Evolutionary conservation across 30 jellyfish, hydroid and myxozoan species (phyloP).

Genomic region (Aurelia aurita complex sp. Pacific): DNA sequence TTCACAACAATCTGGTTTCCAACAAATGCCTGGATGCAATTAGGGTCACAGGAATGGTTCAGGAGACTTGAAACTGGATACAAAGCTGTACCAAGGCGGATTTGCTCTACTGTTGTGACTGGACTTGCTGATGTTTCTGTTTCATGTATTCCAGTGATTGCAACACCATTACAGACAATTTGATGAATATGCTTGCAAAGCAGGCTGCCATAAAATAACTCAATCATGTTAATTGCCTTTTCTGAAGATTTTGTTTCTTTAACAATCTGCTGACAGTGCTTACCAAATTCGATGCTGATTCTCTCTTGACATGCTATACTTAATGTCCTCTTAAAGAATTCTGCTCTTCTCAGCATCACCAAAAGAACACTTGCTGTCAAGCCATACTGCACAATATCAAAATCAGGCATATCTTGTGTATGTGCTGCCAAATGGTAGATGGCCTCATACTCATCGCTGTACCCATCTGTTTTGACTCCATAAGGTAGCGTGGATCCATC

Average conservation of each 20-base stretch:
- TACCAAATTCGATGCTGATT: background rate
- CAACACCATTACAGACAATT: background rate
- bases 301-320: background rate
- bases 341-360: slow-evolving; percentile 17
- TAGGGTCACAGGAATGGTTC: slow-evolving; percentile 96
- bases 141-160: slow-evolving; percentile 35
- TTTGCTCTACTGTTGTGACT: slow-evolving; percentile 39
- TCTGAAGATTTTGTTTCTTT: background rate
- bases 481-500: background rate
- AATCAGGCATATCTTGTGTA: slow-evolving; percentile 4
- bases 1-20: slow-evolving; percentile 60
- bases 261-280: background rate
- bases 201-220: background rate
- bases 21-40: slow-evolving; percentile 59
- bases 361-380: slow-evolving; percentile 54
- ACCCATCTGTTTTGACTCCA: slow-evolving; percentile 43
- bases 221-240: background rate
- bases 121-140: slow-evolving; percentile 37
- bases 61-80: slow-evolving; percentile 79
- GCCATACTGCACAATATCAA: slow-evolving; percentile 68
- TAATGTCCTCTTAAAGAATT: slow-evolving; percentile 15
- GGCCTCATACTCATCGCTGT: slow-evolving; percentile 39
- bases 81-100: slow-evolving; percentile 86
- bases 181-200: background rate
- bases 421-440: slow-evolving; percentile 58